These are phyloP conservation scores for Microcaecilia unicolor DNA, from an alignment of 2,797 vertebrate genomes.

Conservation along the genomic window DNA sequence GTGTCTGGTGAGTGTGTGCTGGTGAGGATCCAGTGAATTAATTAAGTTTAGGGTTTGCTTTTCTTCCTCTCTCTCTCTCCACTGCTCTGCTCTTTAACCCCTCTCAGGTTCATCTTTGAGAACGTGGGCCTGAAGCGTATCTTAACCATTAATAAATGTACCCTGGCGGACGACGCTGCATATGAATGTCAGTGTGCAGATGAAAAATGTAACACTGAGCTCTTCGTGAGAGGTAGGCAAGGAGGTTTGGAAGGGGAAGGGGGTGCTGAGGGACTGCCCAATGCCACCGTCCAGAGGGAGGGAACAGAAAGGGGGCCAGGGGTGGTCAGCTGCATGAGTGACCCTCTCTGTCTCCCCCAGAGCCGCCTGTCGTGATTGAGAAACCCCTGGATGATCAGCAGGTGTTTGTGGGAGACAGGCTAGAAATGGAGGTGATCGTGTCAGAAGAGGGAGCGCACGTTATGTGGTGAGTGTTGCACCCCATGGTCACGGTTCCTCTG, in stretches of 20 bases:
- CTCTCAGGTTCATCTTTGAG: slow-evolving; percentile 78
- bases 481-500: not conserved
- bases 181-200: slow-evolving; percentile 78
- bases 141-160: slow-evolving; percentile 84
- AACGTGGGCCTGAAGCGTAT: slow-evolving; percentile 73
- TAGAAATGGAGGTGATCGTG: slow-evolving; percentile 80
- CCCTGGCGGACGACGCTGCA: slow-evolving; percentile 75
- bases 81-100: not conserved
- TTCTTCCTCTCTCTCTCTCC: no score
- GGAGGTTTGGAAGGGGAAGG: not conserved
- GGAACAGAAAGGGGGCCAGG: not conserved
- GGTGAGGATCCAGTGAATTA: no score
- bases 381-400: slow-evolving; percentile 78
- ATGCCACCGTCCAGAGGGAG: no score
- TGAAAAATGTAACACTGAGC: slow-evolving; percentile 74
- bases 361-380: slow-evolving; percentile 70
- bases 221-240: slow-evolving; percentile 76
- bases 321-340: no score
- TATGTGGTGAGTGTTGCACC: slow-evolving; percentile 60
- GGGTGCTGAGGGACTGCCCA: rapidly evolving
- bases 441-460: slow-evolving; percentile 81
- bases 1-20: not conserved
- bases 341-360: slow-evolving; percentile 22
- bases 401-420: slow-evolving; percentile 73
- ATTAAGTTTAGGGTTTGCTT: no score